phyloP scores from a whole-genome alignment of 2,888 invertebrate species.

The Lasioglossum oenotherae region DNA sequence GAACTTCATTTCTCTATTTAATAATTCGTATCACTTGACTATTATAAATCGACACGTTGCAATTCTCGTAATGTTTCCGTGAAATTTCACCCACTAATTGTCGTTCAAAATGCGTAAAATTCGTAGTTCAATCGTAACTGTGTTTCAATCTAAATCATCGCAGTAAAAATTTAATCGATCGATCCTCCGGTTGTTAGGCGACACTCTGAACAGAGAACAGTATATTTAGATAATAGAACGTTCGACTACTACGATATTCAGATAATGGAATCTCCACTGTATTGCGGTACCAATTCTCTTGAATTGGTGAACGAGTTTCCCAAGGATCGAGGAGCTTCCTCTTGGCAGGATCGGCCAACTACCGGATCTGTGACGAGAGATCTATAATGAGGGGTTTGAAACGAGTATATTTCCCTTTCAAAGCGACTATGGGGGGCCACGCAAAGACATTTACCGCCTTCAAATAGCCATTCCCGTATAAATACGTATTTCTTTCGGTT shows the following conservation, averaged over 20 bases:
- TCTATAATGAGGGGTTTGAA: slow-evolving; percentile 49
- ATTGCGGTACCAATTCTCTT: slow-evolving; percentile 10
- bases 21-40: no score
- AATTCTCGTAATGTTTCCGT: neutral
- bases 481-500: slow-evolving; percentile 66
- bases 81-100: no score
- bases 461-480: slow-evolving; percentile 42
- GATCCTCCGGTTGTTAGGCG: neutral
- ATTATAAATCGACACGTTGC: neutral
- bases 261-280: neutral
- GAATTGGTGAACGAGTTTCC: slow-evolving; percentile 30
- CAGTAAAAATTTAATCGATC: neutral
- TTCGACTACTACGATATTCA: neutral
- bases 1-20: neutral
- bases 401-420: slow-evolving; percentile 36
- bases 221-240: neutral
- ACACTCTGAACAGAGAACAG: neutral
- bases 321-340: slow-evolving; percentile 16
- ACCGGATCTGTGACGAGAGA: slow-evolving; percentile 37
- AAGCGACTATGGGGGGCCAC: slow-evolving; percentile 14
- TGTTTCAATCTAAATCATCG: neutral
- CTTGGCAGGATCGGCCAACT: slow-evolving; percentile 43
- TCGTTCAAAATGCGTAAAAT: neutral
- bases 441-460: slow-evolving; percentile 62
- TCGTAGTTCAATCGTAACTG: neutral